These are phyloP conservation scores for Pseudonaja textilis DNA, from an alignment of 2,113 vertebrate genomes.

Conservation along the genomic window DNA sequence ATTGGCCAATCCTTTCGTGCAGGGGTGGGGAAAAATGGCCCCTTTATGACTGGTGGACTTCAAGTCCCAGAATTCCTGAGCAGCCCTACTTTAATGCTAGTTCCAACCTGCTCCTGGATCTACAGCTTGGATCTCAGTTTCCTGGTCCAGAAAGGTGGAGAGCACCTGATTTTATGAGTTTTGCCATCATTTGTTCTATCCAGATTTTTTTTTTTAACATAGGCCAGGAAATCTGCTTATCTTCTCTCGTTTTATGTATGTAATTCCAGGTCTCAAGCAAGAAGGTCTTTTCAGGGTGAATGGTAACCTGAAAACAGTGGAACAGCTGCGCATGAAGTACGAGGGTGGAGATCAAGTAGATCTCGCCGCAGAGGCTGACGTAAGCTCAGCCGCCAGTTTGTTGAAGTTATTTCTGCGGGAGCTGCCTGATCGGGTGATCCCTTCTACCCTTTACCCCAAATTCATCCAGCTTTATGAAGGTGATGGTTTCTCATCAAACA, in stretches of 20 bases:
- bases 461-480: slow-evolving; percentile 81
- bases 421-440: slow-evolving; percentile 82
- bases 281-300: slow-evolving; percentile 93
- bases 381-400: slow-evolving; percentile 83
- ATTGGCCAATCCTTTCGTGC: neutral
- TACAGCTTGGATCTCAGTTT: neutral
- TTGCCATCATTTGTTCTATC: neutral
- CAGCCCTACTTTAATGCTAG: neutral
- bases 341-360: slow-evolving; percentile 77
- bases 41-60: too few relatives aligned
- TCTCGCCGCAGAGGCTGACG: slow-evolving; percentile 73
- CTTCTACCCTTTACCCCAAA: slow-evolving; percentile 69
- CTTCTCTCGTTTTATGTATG: neutral
- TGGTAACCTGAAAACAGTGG: slow-evolving; percentile 81
- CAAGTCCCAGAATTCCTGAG: too few relatives aligned
- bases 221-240: neutral
- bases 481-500: slow-evolving; percentile 58
- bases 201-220: neutral
- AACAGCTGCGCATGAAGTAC: slow-evolving; percentile 76
- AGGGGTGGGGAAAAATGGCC: too few relatives aligned
- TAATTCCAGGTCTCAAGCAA: slow-evolving; percentile 80
- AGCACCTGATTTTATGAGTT: neutral
- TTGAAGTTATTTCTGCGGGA: slow-evolving; percentile 89
- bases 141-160: neutral
- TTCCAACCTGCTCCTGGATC: neutral